Conservation (phyloP, 2,113 vertebrate species). For the Scomber scombrus region DNA sequence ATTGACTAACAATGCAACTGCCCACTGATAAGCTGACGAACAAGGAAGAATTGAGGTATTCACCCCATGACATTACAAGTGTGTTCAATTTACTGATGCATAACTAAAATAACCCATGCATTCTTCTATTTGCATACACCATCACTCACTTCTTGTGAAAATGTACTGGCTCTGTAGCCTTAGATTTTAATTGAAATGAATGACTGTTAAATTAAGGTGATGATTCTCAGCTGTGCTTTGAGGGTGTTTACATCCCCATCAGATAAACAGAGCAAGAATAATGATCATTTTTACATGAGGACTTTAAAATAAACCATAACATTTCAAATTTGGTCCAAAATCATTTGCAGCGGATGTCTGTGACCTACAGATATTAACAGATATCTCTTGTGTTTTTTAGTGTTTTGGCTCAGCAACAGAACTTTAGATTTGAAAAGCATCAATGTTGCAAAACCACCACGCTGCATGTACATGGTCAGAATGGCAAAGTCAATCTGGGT, state of each 20-base stretch:
- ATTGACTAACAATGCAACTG: too few species aligned
- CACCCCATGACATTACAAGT: background rate
- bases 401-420: too few species aligned
- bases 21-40: background rate
- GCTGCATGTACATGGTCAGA: background rate
- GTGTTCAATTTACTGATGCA: background rate
- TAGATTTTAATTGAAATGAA: background rate
- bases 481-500: conserved; percentile 2
- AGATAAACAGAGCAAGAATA: too few species aligned
- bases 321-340: too few species aligned
- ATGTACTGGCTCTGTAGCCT: background rate
- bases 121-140: background rate
- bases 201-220: background rate
- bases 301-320: too few species aligned
- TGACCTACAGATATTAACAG: too few species aligned
- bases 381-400: too few species aligned
- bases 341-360: too few species aligned
- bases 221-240: background rate
- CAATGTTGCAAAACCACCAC: background rate
- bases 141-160: conserved; percentile 3
- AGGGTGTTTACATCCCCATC: too few species aligned
- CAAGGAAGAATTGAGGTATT: background rate
- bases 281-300: too few species aligned
- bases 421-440: too few species aligned
- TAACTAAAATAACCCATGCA: background rate